Evolutionary conservation across 2,113 vertebrate species (phyloP).

Genomic region (Mormyrus lacerda): DNA sequence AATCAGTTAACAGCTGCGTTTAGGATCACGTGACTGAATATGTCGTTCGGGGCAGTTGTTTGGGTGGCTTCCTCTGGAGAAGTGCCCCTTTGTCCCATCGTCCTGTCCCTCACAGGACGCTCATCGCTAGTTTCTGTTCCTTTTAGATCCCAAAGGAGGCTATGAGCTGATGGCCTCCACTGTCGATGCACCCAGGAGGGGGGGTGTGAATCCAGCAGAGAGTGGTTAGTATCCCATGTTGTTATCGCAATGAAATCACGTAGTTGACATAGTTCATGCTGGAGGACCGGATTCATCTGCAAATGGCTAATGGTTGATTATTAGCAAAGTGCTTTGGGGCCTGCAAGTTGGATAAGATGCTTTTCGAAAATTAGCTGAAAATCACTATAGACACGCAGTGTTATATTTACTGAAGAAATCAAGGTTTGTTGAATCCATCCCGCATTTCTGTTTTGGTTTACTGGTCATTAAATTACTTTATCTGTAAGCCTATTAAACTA

Average conservation of each 20-base stretch:
- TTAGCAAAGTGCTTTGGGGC: background rate
- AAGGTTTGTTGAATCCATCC: background rate
- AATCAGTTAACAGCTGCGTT: background rate
- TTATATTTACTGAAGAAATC: background rate
- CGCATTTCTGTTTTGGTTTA: background rate
- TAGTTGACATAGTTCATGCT: background rate
- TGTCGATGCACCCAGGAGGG: slow-evolving; percentile 35
- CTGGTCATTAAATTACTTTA: background rate
- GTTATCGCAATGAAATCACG: slow-evolving; percentile 20
- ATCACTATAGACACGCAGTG: background rate
- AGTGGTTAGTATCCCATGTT: slow-evolving; percentile 39
- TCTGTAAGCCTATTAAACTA: background rate
- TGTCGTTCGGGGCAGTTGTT: background rate
- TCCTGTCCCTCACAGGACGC: background rate
- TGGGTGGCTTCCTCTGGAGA: background rate
- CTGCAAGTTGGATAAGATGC: background rate
- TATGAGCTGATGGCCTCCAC: slow-evolving; percentile 44
- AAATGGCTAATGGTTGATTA: background rate
- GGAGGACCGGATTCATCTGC: background rate
- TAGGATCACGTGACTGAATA: background rate
- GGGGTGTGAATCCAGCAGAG: slow-evolving; percentile 42
- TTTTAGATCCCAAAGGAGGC: slow-evolving; percentile 43
- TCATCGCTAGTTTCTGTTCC: background rate
- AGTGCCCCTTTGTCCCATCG: background rate
- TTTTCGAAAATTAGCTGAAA: background rate